Base-by-base conservation (phyloP, 2,113 vertebrate genomes). In the Catharus fuscescens region DNA sequence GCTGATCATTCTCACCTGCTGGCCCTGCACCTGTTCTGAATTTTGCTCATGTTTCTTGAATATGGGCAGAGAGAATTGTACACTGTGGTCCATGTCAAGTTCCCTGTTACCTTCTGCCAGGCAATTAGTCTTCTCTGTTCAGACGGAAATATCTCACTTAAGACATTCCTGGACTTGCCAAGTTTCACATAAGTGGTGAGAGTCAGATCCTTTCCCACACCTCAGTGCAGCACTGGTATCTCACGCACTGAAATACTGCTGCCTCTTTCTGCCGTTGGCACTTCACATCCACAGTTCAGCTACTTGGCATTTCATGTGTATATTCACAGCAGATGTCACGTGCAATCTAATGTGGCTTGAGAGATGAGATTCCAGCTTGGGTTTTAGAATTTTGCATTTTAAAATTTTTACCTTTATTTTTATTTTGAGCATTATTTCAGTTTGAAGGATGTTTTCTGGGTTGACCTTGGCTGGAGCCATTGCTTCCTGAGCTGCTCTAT, bases 401-500 rank as follows among this genome's bases (percentile, higher is more conserved):
- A 66, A 31, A 70, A 71, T 82, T 92, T 66, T 61, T 78, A 90
- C 10, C 9, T 86, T 72, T 86, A 10, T 64, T 81, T 90, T 88
- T 54, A 54, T 88, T 76, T 80, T 69, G 15, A 23, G 10, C 38
- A 14, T 82, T 82, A 26, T 64, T 95, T 92, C 3, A 1, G 9
- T 62, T 65, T n/a, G 67, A n/a, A 67, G 44, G 31, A 18, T 65
- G 21, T 52, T 8, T 59, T 32, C 16, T 36, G 23, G 5, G 16
- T 52, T 88, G 36, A 52, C 60, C 23, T 88, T 66, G 77, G 12
- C 69, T 60, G 38, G 18, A 74, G 32, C 18, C 5, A 15, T 45
- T 24, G 4, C 6, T 5, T 3, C 8, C 28, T 0, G 1, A 59
- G 26, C 32, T 19, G 11, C 60, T 45, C 18, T 72, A 8, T 52